These are phyloP conservation scores for Marcusenius ussheri DNA, from an alignment of 2,113 vertebrate species.

Conservation along the genomic window DNA sequence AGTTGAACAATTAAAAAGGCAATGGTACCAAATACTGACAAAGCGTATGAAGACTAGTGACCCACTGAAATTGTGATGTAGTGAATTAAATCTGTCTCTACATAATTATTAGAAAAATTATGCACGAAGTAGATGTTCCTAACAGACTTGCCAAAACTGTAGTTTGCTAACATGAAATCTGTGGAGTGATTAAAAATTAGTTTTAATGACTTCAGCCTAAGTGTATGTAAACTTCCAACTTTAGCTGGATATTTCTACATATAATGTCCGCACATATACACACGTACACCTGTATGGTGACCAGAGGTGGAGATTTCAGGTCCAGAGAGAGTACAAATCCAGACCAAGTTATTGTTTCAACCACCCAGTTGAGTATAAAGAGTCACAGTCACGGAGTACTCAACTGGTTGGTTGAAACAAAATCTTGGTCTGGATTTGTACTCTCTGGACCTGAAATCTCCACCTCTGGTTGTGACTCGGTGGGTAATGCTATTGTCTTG, in stretches of 20 bases:
- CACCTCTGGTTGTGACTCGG: background rate
- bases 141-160: background rate
- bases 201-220: background rate
- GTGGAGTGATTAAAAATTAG: background rate
- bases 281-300: background rate
- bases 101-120: background rate
- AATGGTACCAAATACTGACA: background rate
- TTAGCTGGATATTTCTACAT: background rate
- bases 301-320: too few species aligned
- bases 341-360: too few species aligned
- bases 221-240: background rate
- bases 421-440: too few species aligned
- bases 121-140: background rate
- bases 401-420: too few species aligned
- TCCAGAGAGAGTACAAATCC: too few species aligned
- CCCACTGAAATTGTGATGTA: background rate
- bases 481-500: background rate
- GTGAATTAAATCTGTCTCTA: background rate
- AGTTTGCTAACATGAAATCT: background rate
- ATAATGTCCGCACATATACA: background rate
- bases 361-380: too few species aligned
- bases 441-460: too few species aligned
- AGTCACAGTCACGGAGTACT: too few species aligned
- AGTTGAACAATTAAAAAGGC: background rate
- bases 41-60: background rate